Evolutionary conservation across 92 coral and sea anemone species (phyloP), one percentile per base, ranked within the genome.

Genomic region (Zoanthus sociatus): DNA sequence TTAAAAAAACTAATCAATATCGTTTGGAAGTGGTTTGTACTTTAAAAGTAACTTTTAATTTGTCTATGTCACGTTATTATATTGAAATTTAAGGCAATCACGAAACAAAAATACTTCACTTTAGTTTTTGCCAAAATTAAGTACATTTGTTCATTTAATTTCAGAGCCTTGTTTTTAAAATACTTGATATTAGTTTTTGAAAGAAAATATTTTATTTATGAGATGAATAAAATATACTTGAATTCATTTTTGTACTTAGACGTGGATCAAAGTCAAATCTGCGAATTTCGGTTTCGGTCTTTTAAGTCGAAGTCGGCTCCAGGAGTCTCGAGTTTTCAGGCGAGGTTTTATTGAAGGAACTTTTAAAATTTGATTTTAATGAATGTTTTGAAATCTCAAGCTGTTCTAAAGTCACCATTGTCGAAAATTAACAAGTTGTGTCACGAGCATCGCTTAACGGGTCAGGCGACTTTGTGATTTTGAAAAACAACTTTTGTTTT

Each of bases 351-450:
- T 44, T 54, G 14, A 20, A 44, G 55, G 53, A 76, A 51, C 21
- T 21, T 1, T 0, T 14, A 17, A 30, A 67, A 67, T 11, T 69
- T 33, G 5, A 31, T 4, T n/a, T 20, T 7, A 16, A n/a, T 9
- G 69, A 54, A 30, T 54, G 85, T 67, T 18, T 7, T 14, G 46
- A 44, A 20, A 32, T 46, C 75, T n/a, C 85, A 42, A 30, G 21
- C 75, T 81, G 85, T 47, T 74, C 15, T 46, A 0, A 18, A 64
- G 60, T 81, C 85, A 81, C 85, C 75, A 47, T 16, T 60, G n/a
- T n/a, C 13, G 21, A 6, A 64, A 66, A 81, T 81, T 81, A 64
- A 7, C 75, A 81, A 81, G 37, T 81, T 60, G 17, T n/a, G 20
- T 81, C 75, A 81, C 85, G 85, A 81, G 47, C 21, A 20, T 20